These are phyloP conservation scores for Branchipolynoe longqiensis DNA, from an alignment of 2,888 invertebrate genomes.

Conservation along the genomic window DNA sequence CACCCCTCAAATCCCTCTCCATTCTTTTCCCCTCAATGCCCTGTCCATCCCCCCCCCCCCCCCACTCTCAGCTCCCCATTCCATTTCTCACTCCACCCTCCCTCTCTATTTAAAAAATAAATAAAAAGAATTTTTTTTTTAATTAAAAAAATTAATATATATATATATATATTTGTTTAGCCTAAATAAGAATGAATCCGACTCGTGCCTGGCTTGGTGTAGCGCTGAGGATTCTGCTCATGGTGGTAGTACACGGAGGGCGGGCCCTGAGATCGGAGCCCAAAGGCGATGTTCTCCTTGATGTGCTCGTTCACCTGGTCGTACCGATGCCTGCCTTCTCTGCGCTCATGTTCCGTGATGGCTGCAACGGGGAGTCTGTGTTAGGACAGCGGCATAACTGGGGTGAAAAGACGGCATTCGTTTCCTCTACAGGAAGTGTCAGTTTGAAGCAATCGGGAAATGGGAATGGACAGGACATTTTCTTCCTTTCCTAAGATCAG, in stretches of 20 bases:
- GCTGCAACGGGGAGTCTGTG: not conserved
- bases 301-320: constrained; percentile 75
- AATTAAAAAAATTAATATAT: too few species aligned
- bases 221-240: not conserved
- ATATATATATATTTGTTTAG: too few species aligned
- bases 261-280: constrained; percentile 75
- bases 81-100: too few species aligned
- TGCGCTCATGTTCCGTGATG: constrained; percentile 70
- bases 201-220: constrained; percentile 46
- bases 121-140: too few species aligned
- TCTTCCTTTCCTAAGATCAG: too few species aligned
- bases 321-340: constrained; percentile 73
- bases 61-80: too few species aligned
- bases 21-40: too few species aligned
- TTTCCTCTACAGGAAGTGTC: not conserved
- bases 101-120: too few species aligned
- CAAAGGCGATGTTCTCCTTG: constrained; percentile 77
- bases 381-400: not conserved
- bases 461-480: too few species aligned
- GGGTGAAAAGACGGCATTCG: not conserved
- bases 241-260: constrained; percentile 67
- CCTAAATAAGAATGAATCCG: not conserved
- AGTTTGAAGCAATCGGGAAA: too few species aligned
- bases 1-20: too few species aligned
- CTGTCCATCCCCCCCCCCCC: too few species aligned